A percentile compares a stretch with the other conserved stretches of the same genome.
Evolutionary conservation across 2,797 vertebrate species (phyloP).

Genomic region (Cossypha heuglini): DNA sequence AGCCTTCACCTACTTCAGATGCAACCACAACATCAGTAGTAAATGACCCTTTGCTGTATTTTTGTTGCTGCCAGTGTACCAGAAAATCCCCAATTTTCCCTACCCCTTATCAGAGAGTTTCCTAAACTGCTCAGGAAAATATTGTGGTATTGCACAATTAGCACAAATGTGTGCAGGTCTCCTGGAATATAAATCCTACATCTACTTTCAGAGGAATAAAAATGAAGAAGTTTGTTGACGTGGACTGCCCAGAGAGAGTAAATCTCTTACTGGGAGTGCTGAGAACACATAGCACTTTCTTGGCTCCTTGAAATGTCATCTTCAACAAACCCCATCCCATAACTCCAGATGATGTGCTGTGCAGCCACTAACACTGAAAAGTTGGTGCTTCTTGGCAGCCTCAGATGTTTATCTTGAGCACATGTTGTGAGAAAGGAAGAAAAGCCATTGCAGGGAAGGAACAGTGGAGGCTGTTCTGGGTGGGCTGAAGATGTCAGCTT

Average conservation of each 20-base stretch:
- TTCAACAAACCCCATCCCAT: not conserved
- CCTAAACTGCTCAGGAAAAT: not conserved
- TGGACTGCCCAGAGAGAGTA: not conserved
- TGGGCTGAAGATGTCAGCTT: constrained; percentile 6
- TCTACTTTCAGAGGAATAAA: not conserved
- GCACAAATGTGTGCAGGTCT: not conserved
- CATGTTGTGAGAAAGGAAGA: not conserved
- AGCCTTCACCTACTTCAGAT: not conserved
- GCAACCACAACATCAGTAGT: not conserved
- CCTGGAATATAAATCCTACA: not conserved
- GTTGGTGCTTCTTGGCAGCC: not conserved
- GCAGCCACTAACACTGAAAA: not conserved
- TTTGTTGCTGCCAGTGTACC: not conserved
- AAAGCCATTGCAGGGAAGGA: not conserved
- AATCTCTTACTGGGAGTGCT: not conserved
- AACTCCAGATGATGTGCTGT: not conserved
- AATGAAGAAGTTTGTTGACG: not conserved
- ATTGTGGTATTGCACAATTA: not conserved
- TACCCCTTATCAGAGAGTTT: not conserved
- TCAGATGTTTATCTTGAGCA: not conserved
- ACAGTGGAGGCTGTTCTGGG: not conserved
- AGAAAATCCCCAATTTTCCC: not conserved
- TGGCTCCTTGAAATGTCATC: not conserved
- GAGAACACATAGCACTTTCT: not conserved
- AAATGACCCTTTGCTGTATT: not conserved